phyloP scores from a whole-genome alignment of 2,888 invertebrate genomes.

The Eupithecia pulchellata region DNA sequence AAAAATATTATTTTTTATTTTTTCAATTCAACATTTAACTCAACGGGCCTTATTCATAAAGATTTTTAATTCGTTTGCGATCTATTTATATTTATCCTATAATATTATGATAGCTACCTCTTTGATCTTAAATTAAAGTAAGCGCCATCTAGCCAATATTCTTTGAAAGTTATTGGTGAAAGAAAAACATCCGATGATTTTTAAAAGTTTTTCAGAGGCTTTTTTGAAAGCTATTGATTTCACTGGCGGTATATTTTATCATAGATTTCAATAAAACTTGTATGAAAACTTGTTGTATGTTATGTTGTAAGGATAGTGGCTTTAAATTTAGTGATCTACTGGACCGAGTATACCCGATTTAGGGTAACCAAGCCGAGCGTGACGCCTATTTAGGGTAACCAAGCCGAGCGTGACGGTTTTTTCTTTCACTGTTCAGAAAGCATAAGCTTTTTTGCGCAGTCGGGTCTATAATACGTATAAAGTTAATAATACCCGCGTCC shows the following conservation, averaged over 20 bases:
- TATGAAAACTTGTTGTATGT: too few species aligned
- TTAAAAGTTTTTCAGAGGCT: too few species aligned
- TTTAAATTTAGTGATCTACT: not conserved
- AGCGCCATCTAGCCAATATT: not conserved
- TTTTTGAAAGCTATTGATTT: too few species aligned
- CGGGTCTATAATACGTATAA: too few species aligned
- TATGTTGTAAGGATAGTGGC: not conserved
- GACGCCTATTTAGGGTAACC: not conserved
- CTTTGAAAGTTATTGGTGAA: not conserved
- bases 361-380: not conserved
- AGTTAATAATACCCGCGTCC: too few species aligned
- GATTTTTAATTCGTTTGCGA: not conserved
- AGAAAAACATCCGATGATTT: not conserved
- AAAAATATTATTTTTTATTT: not conserved
- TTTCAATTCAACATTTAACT: not conserved
- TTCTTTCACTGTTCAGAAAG: too few species aligned
- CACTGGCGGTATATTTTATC: not conserved
- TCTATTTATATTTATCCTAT: slow-evolving; percentile 2
- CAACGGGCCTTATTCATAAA: slow-evolving; percentile 7
- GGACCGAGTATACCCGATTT: not conserved
- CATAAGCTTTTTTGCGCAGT: too few species aligned
- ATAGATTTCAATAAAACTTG: not conserved
- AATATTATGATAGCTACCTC: not conserved
- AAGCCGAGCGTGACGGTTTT: too few species aligned
- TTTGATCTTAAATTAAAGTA: too few species aligned